Evolutionary conservation across 2,797 vertebrate species (phyloP).

Genomic region (Myotis findleyi): DNA sequence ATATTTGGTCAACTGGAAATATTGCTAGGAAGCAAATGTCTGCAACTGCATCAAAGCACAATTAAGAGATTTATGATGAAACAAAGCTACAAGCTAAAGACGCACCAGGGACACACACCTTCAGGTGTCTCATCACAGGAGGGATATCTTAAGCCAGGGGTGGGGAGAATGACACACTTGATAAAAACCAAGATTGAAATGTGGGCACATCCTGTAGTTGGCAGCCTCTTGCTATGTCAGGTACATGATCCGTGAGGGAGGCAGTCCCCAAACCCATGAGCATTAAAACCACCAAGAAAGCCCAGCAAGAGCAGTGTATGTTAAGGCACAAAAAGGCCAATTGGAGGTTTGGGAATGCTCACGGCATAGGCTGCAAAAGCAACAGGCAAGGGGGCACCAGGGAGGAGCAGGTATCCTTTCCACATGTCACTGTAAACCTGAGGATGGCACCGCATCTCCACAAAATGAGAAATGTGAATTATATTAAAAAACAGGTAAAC

Average conservation of each 20-base stretch:
- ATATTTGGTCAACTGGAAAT: conserved; percentile 90
- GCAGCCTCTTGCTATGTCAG: not conserved
- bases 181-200: not conserved
- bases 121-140: not conserved
- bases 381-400: not conserved
- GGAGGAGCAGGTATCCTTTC: not conserved
- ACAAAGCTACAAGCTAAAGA: conserved; percentile 25
- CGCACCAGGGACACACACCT: not conserved
- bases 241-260: not conserved
- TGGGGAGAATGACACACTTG: conserved; percentile 49
- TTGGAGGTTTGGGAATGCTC: conserved; percentile 59
- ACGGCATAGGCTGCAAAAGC: not conserved
- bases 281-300: not conserved
- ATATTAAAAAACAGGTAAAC: conserved; percentile 88
- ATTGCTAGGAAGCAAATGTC: conserved; percentile 87
- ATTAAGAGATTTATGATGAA: conserved; percentile 17
- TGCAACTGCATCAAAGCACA: conserved; percentile 81
- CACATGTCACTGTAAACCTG: conserved; percentile 61
- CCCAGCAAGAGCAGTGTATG: not conserved
- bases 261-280: not conserved
- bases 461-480: conserved; percentile 84
- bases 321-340: conserved; percentile 87
- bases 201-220: not conserved
- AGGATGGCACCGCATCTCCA: conserved; percentile 80
- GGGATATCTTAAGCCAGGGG: not conserved